Conservation (phyloP, 2,888 invertebrate genomes). For the Trimorus sp. region DNA sequence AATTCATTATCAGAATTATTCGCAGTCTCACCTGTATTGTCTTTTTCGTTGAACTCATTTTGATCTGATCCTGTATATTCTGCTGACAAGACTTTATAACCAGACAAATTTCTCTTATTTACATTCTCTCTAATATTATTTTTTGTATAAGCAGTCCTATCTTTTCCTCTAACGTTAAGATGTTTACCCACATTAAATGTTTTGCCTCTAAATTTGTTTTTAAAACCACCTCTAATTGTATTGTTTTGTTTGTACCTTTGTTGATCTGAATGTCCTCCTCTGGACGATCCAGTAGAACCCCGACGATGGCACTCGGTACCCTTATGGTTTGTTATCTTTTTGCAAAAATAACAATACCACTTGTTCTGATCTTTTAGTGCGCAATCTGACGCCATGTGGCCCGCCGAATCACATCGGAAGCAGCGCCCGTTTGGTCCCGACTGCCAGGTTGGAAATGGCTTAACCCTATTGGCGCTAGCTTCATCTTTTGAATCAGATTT, state of each 20-base stretch:
- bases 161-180: background rate
- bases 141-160: background rate
- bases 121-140: background rate
- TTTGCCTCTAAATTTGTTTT: too few species aligned
- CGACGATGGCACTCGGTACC: background rate
- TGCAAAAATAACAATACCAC: too few species aligned
- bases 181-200: background rate
- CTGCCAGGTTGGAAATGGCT: too few species aligned
- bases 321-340: background rate
- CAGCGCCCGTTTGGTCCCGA: conserved; percentile 13
- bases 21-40: conserved; percentile 8
- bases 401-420: background rate
- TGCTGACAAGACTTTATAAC: background rate
- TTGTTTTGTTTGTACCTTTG: too few species aligned
- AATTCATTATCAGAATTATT: too few species aligned
- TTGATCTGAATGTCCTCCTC: too few species aligned
- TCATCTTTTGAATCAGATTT: conserved; percentile 20
- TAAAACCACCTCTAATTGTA: too few species aligned
- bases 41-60: background rate
- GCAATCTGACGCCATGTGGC: background rate
- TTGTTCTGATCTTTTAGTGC: too few species aligned
- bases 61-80: background rate
- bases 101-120: background rate
- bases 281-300: background rate
- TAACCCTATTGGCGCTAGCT: too few species aligned